Evolutionary conservation across 2,113 vertebrate genomes (phyloP).

Genomic region (human (Homo sapiens)): GRCh38 chr22:23231501-23232000

Average conservation of each 20-base stretch:
- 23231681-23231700: slow-evolving; percentile 33
- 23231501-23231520: neutral
- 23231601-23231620: neutral
- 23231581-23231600: neutral
- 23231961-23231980: rapidly evolving
- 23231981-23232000: neutral
- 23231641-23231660: neutral
- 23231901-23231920: neutral
- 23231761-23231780: neutral
- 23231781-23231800: neutral
- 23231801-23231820: neutral
- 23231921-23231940: neutral
- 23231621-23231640: neutral
- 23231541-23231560: neutral
- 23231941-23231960: neutral
- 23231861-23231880: neutral
- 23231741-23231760: neutral
- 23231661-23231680: neutral
- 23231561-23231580: rapidly evolving
- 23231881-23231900: neutral
- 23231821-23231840: neutral
- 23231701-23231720: neutral
- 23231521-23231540: neutral
- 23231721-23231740: slow-evolving; percentile 33
- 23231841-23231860: neutral